A percentile compares a stretch with the other conserved stretches of the same genome.
Evolutionary conservation across 1,140 invertebrate genomes (phyloP).

Genomic region (Pogonomyrmex californicus): DNA sequence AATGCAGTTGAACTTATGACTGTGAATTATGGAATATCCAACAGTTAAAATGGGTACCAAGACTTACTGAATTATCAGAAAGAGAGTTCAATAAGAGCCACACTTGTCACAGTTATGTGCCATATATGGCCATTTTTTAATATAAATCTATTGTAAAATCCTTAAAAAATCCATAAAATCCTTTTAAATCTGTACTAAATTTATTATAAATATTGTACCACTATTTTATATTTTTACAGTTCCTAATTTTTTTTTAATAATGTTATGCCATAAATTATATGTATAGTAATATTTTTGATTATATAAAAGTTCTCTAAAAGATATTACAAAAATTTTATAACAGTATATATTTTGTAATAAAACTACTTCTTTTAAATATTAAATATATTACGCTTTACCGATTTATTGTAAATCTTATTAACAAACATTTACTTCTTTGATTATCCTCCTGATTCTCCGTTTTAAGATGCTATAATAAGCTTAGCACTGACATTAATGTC

Average conservation of each 20-base stretch:
- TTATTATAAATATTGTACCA: background rate
- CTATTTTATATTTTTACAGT: background rate
- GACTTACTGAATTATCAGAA: constrained; percentile 34
- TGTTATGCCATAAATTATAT: background rate
- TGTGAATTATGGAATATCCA: constrained; percentile 54
- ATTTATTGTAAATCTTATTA: constrained; percentile 53
- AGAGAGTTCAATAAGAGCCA: constrained; percentile 44
- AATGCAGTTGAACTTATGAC: constrained; percentile 35
- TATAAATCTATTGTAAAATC: background rate
- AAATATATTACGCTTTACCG: background rate
- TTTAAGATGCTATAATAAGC: constrained; percentile 74
- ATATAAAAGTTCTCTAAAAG: background rate
- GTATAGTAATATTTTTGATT: background rate
- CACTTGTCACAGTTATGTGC: background rate
- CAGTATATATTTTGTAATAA: background rate
- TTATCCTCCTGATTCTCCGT: constrained; percentile 58
- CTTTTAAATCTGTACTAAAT: background rate
- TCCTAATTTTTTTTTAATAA: background rate
- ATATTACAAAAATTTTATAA: background rate
- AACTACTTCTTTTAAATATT: background rate
- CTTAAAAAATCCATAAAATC: too few species aligned
- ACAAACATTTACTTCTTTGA: constrained; percentile 27
- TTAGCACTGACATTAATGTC: constrained; percentile 77
- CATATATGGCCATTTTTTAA: background rate
- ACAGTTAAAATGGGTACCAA: constrained; percentile 20